These are phyloP conservation scores for Peribatodes rhomboidaria DNA, from an alignment of 2,888 invertebrate species.

Conservation along the genomic window DNA sequence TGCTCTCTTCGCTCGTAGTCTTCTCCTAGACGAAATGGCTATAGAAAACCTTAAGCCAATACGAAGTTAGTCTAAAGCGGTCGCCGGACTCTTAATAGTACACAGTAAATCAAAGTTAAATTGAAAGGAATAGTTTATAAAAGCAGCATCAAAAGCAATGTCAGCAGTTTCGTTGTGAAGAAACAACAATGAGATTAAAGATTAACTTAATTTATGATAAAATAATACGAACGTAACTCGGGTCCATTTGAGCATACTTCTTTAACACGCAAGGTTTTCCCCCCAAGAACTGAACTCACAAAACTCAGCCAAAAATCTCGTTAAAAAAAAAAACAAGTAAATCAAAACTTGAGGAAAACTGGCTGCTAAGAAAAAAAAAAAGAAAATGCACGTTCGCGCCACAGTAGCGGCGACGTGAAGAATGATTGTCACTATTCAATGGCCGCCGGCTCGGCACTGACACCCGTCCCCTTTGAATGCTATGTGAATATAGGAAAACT, in stretches of 20 bases:
- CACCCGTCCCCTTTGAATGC: slow-evolving; percentile 37
- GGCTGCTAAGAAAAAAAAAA: not conserved
- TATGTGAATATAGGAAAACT: slow-evolving; percentile 49
- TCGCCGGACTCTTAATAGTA: too few relatives aligned
- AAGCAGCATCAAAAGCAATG: too few relatives aligned
- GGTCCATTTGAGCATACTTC: slow-evolving; percentile 31
- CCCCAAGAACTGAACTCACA: slow-evolving; percentile 23
- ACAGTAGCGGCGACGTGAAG: not conserved
- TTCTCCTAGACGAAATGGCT: too few relatives aligned
- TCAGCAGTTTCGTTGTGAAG: not conserved
- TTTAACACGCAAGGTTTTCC: slow-evolving; percentile 24
- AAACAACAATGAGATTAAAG: not conserved
- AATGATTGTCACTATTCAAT: slow-evolving; percentile 17
- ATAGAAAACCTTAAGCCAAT: too few relatives aligned
- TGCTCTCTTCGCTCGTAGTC: too few relatives aligned
- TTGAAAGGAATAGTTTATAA: too few relatives aligned
- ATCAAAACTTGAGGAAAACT: slow-evolving; percentile 10
- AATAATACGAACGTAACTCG: slow-evolving; percentile 40
- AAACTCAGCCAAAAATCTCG: slow-evolving; percentile 16
- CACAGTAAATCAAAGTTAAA: too few relatives aligned
- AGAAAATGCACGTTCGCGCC: not conserved
- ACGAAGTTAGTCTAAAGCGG: too few relatives aligned
- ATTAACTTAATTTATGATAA: slow-evolving; percentile 24
- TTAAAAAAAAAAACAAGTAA: not conserved
- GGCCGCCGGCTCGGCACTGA: slow-evolving; percentile 37